Evolutionary conservation across 2,888 invertebrate genomes (phyloP), one percentile per base, ranked within the genome.

Genomic region (Nineta flava): DNA sequence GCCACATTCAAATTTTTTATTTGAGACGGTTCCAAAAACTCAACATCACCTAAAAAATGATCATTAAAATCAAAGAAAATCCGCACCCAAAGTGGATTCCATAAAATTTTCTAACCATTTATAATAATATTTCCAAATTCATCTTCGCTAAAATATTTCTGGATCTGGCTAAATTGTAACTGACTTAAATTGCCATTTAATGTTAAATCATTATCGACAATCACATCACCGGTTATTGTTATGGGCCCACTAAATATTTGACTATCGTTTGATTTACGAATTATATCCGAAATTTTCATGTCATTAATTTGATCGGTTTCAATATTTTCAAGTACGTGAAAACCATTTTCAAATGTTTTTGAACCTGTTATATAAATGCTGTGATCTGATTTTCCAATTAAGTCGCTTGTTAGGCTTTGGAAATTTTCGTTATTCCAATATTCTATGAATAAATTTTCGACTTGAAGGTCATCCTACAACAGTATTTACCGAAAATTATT

Each of bases 331-430:
- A 49, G n/a, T 0, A 69, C 65, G 12, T 53, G 57, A 1, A 73
- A 57, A 26, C 63, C 63, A n/a, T 62, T 59, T 10, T 51, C 13
- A 53, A 67, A 68, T 2, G 53, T 54, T 58, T 66, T 65, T 3
- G 50, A 44, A 4, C 60, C 61, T 1, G 51, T 49, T 12, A 70
- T 52, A 19, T 49, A 52, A 7, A 65, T 49, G 34, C 60, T 53
- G 12, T 58, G 54, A 52, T 68, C 63, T n/a, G 62, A 60, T 54
- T 61, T 65, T 51, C 65, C 67, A 34, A 74, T 62, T 12, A 73
- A 59, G 53, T 70, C 68, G 1, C 63, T 53, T 0, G 69, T 51
- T 13, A 70, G 60, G 10, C 60, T 56, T 1, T 66, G 59, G 51
- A 73, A 65, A 46, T 65, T 50, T 1, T 63, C 56, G 2, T 59